phyloP scores from a whole-genome alignment of 2,888 invertebrate genomes.

The Spilosoma lubricipeda region DNA sequence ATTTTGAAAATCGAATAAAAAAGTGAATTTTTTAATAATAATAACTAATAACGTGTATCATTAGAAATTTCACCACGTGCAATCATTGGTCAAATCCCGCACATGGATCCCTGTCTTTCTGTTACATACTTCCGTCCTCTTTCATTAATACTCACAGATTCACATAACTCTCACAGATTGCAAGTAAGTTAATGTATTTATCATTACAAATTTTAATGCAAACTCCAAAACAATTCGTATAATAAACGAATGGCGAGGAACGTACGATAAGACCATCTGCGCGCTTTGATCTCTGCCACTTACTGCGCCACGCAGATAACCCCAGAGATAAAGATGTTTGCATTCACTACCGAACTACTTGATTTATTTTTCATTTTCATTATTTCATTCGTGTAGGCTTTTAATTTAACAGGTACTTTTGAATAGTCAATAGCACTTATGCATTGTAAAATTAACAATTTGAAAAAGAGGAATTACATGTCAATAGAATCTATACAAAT shows the following conservation, averaged over 20 bases:
- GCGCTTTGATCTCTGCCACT: conserved; percentile 34
- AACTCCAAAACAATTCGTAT: background rate
- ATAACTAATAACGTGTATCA: background rate
- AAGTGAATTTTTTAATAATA: too few relatives aligned
- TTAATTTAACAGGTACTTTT: too few relatives aligned
- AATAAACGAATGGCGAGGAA: background rate
- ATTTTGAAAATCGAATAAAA: background rate
- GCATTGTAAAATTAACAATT: too few relatives aligned
- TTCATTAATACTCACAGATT: background rate
- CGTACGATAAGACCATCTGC: conserved; percentile 15
- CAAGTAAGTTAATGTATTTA: background rate
- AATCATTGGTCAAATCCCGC: background rate
- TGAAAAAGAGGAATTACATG: too few relatives aligned
- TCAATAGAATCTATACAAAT: too few relatives aligned
- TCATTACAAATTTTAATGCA: background rate
- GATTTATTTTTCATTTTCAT: too few relatives aligned
- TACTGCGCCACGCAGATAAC: conserved; percentile 30
- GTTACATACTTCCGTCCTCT: background rate
- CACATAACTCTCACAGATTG: too few relatives aligned
- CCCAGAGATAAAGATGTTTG: conserved; percentile 23
- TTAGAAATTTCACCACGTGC: background rate
- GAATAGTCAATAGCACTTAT: too few relatives aligned
- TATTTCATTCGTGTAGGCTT: too few relatives aligned
- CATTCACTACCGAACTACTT: conserved; percentile 14
- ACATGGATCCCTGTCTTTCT: background rate